Conservation (phyloP, 2,113 vertebrate species). For the Phalacrocorax aristotelis region DNA sequence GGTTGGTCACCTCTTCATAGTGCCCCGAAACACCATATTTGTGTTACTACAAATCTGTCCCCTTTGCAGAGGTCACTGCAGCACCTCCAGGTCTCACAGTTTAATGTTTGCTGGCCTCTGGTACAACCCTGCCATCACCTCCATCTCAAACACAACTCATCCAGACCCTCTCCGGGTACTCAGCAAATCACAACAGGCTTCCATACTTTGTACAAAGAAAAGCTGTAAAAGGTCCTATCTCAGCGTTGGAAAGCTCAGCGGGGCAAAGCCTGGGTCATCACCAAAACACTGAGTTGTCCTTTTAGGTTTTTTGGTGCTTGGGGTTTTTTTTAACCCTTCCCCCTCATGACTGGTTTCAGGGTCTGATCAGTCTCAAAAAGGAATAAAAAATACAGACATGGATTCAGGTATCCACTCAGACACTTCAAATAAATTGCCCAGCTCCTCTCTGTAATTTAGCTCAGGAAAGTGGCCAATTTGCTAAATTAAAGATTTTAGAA, state of each 20-base stretch:
- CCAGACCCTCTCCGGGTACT: accelerated
- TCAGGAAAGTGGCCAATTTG: background rate
- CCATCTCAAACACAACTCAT: background rate
- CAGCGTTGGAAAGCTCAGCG: background rate
- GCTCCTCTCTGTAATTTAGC: background rate
- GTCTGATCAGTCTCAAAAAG: background rate
- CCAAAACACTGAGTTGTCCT: background rate
- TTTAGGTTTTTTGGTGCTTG: background rate
- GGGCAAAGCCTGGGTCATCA: background rate
- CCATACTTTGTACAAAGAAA: background rate
- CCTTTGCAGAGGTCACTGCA: background rate
- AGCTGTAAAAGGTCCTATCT: background rate
- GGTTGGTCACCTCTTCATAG: background rate
- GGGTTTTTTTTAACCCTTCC: accelerated
- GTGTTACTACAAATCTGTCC: background rate
- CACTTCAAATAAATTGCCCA: background rate
- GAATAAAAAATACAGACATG: background rate
- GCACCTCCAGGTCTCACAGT: background rate
- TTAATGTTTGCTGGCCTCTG: background rate
- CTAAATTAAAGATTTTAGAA: background rate
- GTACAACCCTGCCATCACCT: background rate
- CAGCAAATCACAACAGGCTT: background rate
- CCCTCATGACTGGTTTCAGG: background rate
- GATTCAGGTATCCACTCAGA: background rate
- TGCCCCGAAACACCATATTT: background rate